A percentile compares a stretch with the other conserved stretches of the same genome.
These are phyloP conservation scores for Gymnarchus niloticus DNA, from an alignment of 2,113 vertebrate genomes.

Conservation along the genomic window DNA sequence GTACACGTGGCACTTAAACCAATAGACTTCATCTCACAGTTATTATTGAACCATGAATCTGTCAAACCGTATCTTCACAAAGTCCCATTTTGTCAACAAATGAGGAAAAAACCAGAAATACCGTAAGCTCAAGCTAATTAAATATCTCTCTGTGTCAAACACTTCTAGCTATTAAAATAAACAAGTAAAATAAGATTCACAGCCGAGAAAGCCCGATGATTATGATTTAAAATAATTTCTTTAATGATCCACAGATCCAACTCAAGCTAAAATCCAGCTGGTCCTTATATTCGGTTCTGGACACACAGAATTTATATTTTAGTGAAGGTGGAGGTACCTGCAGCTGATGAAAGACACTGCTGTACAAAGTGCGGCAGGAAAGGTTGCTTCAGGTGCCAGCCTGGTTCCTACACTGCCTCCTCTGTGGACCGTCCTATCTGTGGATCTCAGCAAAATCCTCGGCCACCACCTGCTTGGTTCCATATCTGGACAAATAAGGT, in stretches of 20 bases:
- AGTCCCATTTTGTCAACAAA: background rate
- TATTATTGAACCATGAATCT: background rate
- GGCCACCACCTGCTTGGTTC: slow-evolving; percentile 23
- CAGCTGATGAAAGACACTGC: background rate
- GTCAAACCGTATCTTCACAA: background rate
- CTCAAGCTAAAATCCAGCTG: background rate
- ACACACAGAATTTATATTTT: background rate
- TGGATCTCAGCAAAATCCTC: background rate
- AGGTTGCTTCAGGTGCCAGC: background rate
- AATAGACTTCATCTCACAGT: background rate
- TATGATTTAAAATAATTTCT: background rate
- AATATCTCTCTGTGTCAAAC: background rate
- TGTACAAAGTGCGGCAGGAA: background rate
- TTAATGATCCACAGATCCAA: background rate
- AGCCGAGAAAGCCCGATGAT: background rate
- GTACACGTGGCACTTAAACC: background rate
- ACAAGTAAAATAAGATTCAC: background rate
- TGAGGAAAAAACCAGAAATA: background rate
- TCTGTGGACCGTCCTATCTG: background rate
- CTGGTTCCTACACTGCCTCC: background rate
- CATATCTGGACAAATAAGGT: slow-evolving; percentile 34
- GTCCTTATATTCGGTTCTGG: background rate
- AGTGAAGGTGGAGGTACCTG: background rate
- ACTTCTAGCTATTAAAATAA: background rate
- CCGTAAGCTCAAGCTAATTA: background rate